Evolutionary conservation across 2,113 vertebrate species (phyloP).

Genomic region (Ctenodactylus gundi): DNA sequence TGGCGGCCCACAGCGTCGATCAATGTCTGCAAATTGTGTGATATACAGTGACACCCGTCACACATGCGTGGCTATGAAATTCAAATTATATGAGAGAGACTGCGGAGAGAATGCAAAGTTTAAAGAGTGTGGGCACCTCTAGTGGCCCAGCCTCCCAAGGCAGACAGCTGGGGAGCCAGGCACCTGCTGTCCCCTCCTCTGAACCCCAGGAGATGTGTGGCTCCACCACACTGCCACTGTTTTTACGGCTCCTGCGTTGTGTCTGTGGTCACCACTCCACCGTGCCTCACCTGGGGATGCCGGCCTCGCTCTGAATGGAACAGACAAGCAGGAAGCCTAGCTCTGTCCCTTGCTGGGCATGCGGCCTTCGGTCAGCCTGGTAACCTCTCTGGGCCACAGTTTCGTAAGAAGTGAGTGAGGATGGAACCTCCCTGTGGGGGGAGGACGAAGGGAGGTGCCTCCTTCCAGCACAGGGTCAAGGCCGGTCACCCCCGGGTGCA

Average conservation of each 20-base stretch:
- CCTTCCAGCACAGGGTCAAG: neutral
- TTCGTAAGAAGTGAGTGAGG: neutral
- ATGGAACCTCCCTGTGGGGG: rapidly evolving
- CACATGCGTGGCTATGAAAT: neutral
- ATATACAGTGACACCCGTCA: too few relatives aligned
- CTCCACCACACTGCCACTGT: rapidly evolving
- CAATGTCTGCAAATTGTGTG: neutral
- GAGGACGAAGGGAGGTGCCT: neutral
- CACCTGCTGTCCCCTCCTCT: too few relatives aligned
- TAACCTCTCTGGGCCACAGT: neutral
- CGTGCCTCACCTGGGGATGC: rapidly evolving
- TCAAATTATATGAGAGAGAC: neutral
- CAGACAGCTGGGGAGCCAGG: neutral
- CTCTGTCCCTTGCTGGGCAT: neutral
- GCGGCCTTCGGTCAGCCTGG: neutral
- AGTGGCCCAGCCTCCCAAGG: neutral
- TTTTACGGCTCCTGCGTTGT: rapidly evolving
- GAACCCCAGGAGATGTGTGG: too few relatives aligned
- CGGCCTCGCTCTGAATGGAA: neutral
- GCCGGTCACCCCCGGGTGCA: neutral
- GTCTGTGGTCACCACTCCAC: neutral
- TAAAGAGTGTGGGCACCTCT: neutral
- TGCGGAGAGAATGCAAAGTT: neutral
- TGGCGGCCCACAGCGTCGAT: neutral
- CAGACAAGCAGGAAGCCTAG: neutral